Percentiles rank a stretch among this genome's conserved stretches.
phyloP scores from a whole-genome alignment of 1,140 invertebrate genomes.

The Delia radicum region DNA sequence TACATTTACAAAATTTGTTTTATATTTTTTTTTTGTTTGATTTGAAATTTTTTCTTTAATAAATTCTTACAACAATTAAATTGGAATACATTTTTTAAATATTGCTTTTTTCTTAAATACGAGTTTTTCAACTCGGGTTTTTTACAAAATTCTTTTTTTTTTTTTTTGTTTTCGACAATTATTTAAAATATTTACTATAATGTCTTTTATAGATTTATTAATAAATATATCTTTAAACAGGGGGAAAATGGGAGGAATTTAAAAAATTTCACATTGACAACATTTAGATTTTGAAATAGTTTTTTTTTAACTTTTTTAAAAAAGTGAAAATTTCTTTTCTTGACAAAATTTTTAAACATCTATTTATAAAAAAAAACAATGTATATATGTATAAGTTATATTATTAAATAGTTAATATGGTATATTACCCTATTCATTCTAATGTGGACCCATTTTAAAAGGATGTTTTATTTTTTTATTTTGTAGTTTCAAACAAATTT shows the following conservation, averaged over 20 bases:
- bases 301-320: neutral
- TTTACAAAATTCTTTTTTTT: neutral
- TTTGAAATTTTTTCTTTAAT: neutral
- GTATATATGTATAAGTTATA: neutral
- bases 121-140: neutral
- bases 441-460: neutral
- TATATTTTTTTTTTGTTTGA: too few species aligned
- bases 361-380: neutral
- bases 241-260: neutral
- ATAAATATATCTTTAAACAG: neutral
- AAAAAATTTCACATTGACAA: neutral
- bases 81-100: constrained; percentile 1
- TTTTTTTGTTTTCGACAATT: neutral
- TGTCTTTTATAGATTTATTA: neutral
- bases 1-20: neutral
- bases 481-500: neutral
- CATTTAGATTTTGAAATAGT: neutral
- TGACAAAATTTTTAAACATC: neutral
- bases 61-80: neutral
- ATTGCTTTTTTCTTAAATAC: constrained; percentile 1
- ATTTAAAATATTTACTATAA: neutral
- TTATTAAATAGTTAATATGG: neutral
- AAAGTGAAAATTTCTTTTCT: neutral
- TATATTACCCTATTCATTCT: neutral
- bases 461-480: neutral